phyloP scores from a whole-genome alignment of 2,113 vertebrate genomes.

The Mormoops blainvillei region DNA sequence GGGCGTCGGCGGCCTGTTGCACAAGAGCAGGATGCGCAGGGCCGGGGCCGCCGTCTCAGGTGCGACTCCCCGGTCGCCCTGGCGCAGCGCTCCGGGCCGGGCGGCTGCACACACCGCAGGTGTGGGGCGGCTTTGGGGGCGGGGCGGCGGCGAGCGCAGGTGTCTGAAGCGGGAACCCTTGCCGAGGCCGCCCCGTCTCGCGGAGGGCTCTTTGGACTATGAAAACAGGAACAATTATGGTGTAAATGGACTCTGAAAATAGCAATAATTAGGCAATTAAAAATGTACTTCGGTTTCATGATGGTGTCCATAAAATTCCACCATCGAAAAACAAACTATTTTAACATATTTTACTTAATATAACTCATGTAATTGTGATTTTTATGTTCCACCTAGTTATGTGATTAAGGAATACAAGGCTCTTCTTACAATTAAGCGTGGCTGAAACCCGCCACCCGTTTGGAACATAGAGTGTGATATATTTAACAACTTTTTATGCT shows the following conservation, averaged over 20 bases:
- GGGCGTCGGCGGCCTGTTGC: no score
- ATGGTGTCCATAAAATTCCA: constrained; percentile 79
- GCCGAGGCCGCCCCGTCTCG: neutral
- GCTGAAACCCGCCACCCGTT: constrained; percentile 74
- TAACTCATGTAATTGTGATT: constrained; percentile 80
- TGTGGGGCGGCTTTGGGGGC: no score
- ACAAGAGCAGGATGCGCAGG: fast-evolving
- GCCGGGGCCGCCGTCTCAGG: no score
- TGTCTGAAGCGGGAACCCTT: no score
- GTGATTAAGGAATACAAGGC: constrained; percentile 80
- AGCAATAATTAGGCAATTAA: constrained; percentile 84
- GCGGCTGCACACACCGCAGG: no score
- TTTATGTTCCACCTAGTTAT: constrained; percentile 81
- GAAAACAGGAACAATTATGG: constrained; percentile 75
- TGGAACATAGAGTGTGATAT: constrained; percentile 75
- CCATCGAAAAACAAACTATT: constrained; percentile 79
- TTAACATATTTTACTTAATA: constrained; percentile 84
- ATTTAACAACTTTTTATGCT: constrained; percentile 82
- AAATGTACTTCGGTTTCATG: constrained; percentile 79
- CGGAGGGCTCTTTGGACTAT: constrained; percentile 67
- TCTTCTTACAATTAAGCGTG: constrained; percentile 83
- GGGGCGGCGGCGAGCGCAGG: no score
- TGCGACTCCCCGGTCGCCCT: no score
- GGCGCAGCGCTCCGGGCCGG: no score
- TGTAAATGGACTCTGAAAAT: constrained; percentile 81